Evolutionary conservation across 2,113 vertebrate genomes (phyloP).

Genomic region (Colinus virginianus): DNA sequence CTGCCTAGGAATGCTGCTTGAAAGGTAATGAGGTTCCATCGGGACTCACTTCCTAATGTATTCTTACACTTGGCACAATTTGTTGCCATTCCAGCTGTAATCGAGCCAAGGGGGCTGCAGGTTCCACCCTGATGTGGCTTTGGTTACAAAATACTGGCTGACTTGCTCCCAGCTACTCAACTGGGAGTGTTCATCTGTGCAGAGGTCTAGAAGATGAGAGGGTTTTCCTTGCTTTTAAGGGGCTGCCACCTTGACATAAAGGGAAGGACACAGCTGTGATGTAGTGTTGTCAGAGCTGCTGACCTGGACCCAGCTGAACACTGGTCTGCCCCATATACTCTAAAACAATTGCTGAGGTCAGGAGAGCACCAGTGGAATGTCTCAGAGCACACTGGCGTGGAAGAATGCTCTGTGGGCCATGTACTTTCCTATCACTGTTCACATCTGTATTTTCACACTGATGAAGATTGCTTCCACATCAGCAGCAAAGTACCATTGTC

Average conservation of each 20-base stretch:
- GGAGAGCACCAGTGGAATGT: too few species aligned
- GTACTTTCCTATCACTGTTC: background rate
- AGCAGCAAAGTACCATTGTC: background rate
- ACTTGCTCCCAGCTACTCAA: background rate
- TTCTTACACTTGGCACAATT: accelerated
- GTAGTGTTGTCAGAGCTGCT: accelerated
- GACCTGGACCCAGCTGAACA: background rate
- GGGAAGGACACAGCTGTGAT: accelerated
- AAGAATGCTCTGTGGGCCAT: background rate
- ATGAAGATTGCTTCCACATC: background rate
- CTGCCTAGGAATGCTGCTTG: background rate
- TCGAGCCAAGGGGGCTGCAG: background rate
- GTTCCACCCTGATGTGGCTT: background rate
- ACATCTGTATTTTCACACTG: background rate
- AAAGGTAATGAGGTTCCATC: accelerated
- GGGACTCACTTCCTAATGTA: background rate
- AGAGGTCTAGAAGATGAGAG: background rate
- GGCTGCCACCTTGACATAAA: background rate
- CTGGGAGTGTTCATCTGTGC: accelerated
- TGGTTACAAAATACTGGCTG: background rate
- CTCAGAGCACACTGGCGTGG: background rate
- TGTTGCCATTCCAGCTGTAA: background rate
- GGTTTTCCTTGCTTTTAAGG: accelerated
- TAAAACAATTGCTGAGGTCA: accelerated
- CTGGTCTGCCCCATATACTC: accelerated